Base-by-base conservation (phyloP, 2,888 invertebrate species). In the Drosophila macrospina region DNA sequence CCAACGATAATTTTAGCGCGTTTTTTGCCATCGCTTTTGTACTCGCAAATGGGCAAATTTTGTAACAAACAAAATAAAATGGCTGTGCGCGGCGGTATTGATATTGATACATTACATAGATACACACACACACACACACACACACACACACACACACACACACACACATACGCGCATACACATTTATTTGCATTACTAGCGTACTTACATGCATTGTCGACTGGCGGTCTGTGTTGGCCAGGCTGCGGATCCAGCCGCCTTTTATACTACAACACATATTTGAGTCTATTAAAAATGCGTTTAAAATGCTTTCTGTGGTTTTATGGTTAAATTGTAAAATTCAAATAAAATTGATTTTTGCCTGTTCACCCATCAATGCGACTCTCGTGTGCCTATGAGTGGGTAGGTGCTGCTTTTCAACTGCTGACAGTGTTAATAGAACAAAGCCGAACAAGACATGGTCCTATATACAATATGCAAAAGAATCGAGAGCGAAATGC, bases 211-310 rank as follows among this genome's bases (percentile, higher is more conserved):
- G 34, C 42, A 55, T 55, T 52, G 36, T 30, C 37, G 20, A 5
- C 5, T n/a, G 45, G 7, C 37, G 45, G 57, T 57, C 28, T 30
- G 45, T 30, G 45, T 6, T 28, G 41, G 41, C 54, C 47, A 20
- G 42, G 8, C 13, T 30, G 54, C 26, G 26, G 32, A 13, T 39
- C 32, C 41, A 26, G 57, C 59, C 61, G 59, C 79, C 75, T 73
- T 74, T 78, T 80, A 74, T 81, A 36, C 55, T 39, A 56, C 48
- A 79, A 79, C 89, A 89, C 91, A 91, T 91, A 84, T 90, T 90
- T 90, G 88, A 90, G 90, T 90, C 90, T 87, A 90, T 90, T 90
- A 90, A 90, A 86, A 90, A 86, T 88, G 85, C 87, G 84, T 88
- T 85, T 85, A 86, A 85, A 88, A 86, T 86, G 79, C 72, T 86